These are phyloP conservation scores for Tolypeutes matacus DNA, from an alignment of 2,797 vertebrate species.

Conservation along the genomic window DNA sequence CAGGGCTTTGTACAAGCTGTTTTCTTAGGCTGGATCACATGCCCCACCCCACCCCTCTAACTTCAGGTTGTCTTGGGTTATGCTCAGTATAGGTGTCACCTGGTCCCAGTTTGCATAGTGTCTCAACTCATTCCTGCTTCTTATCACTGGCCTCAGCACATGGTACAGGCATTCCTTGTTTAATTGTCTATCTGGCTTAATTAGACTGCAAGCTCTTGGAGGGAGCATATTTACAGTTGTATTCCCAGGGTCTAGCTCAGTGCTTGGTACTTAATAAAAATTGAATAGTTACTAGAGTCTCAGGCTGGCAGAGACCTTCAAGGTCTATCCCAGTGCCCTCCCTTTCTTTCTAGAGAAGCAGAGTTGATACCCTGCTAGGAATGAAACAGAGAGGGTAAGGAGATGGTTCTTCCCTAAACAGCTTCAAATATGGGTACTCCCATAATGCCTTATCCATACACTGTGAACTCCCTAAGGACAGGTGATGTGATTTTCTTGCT, in stretches of 20 bases:
- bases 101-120: neutral
- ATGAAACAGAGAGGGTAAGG: neutral
- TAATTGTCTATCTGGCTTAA: neutral
- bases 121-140: neutral
- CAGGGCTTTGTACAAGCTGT: conserved; percentile 16
- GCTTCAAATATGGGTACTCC: neutral
- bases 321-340: neutral
- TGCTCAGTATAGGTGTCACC: neutral
- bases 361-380: neutral
- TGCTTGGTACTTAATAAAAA: neutral
- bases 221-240: neutral
- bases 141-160: neutral
- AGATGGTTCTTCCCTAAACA: neutral
- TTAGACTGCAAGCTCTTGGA: neutral
- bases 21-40: neutral
- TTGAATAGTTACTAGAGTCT: neutral
- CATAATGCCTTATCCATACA: neutral
- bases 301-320: neutral
- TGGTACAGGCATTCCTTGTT: conserved; percentile 6
- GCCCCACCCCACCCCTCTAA: neutral
- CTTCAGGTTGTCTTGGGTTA: neutral
- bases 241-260: neutral
- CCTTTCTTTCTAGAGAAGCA: neutral
- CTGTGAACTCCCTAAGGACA: neutral
- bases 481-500: neutral